phyloP scores from a whole-genome alignment of 1,140 invertebrate genomes.

The Sitophilus oryzae region DNA sequence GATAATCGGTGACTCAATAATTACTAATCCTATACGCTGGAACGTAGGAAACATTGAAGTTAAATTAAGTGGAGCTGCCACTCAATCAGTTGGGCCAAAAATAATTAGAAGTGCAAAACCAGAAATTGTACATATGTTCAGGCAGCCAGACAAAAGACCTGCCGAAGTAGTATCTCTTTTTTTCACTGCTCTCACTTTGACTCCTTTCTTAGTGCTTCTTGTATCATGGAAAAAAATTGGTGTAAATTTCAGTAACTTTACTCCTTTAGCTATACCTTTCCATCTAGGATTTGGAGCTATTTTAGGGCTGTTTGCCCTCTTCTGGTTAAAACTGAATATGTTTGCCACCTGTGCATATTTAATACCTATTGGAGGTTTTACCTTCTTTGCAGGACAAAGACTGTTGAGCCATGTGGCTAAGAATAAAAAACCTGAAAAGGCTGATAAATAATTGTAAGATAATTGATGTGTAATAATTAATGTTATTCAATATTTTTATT shows the following conservation, averaged over 20 bases:
- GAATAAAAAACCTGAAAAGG: conserved; percentile 31
- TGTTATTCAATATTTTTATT: no score
- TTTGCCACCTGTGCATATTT: conserved; percentile 92
- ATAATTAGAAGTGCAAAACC: conserved; percentile 57
- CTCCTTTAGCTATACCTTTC: conserved; percentile 76
- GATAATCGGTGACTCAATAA: conserved; percentile 83
- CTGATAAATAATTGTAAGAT: conserved; percentile 20
- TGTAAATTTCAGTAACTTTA: conserved; percentile 83
- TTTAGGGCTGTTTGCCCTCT: conserved; percentile 78
- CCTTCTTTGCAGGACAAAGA: conserved; percentile 89
- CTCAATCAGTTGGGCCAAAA: conserved; percentile 40
- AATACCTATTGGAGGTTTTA: conserved; percentile 71
- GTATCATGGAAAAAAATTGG: conserved; percentile 83
- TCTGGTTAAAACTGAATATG: conserved; percentile 93
- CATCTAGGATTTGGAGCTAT: conserved; percentile 78
- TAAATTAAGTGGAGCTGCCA: conserved; percentile 56
- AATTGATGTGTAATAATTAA: no score
- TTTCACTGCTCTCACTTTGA: conserved; percentile 78
- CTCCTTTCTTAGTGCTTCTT: conserved; percentile 79
- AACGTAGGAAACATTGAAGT: conserved; percentile 68
- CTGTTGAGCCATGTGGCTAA: conserved; percentile 68
- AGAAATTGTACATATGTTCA: conserved; percentile 90
- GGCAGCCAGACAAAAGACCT: conserved; percentile 86
- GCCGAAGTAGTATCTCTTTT: conserved; percentile 79
- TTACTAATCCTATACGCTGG: conserved; percentile 88